phyloP scores from a whole-genome alignment of 2,113 vertebrate species.

The Myotis yumanensis region DNA sequence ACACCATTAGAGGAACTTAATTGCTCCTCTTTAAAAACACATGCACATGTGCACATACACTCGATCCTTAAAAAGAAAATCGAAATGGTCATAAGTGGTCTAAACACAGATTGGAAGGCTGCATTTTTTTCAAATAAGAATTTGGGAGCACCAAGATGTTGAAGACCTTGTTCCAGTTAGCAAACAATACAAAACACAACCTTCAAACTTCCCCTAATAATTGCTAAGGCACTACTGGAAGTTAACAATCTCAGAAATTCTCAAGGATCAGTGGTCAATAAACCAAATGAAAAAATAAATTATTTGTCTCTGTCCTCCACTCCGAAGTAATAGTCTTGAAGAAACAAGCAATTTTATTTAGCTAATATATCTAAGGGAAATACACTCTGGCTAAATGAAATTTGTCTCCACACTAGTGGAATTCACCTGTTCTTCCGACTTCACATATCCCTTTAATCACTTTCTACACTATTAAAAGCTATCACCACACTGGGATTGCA shows the following conservation, averaged over 20 bases:
- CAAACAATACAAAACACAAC: conserved; percentile 12
- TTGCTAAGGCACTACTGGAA: neutral
- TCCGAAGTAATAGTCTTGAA: neutral
- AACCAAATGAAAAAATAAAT: conserved; percentile 9
- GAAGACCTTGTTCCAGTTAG: neutral
- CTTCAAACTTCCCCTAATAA: neutral
- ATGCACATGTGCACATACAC: neutral
- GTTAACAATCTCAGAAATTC: conserved; percentile 47
- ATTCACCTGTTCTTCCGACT: conserved; percentile 12
- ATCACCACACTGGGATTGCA: neutral
- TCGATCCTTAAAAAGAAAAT: conserved; percentile 19
- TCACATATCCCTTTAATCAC: neutral
- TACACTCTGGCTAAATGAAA: neutral
- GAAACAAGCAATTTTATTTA: neutral
- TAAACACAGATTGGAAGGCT: neutral
- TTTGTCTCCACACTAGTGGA: neutral
- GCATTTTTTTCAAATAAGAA: neutral
- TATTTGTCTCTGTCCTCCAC: neutral
- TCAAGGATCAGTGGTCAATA: conserved; percentile 5
- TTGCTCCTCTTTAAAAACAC: neutral
- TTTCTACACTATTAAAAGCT: neutral
- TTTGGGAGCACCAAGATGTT: conserved; percentile 7
- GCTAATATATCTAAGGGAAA: conserved; percentile 34
- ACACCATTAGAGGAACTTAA: neutral
- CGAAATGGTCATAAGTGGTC: neutral